Evolutionary conservation across 1,140 invertebrate genomes (phyloP).

Genomic region (Cotesia typhae): DNA sequence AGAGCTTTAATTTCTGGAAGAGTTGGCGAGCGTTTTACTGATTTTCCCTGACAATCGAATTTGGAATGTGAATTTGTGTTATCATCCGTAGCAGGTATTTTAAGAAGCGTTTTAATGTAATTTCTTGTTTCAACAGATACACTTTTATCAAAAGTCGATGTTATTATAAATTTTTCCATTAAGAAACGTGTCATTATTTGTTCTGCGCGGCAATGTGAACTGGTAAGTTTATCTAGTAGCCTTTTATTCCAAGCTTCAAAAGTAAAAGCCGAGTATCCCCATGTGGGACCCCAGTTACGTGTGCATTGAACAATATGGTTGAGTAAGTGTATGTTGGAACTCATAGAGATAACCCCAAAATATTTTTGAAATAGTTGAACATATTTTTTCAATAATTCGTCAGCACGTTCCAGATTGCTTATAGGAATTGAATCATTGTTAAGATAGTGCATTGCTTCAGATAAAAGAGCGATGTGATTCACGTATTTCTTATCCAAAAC

Average conservation of each 20-base stretch:
- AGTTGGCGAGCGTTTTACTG: too few species aligned
- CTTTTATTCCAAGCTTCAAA: constrained; percentile 37
- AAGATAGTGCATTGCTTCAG: background rate
- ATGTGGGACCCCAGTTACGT: constrained; percentile 37
- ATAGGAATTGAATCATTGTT: background rate
- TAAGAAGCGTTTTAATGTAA: too few species aligned
- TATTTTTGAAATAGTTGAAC: background rate
- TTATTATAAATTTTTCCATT: too few species aligned
- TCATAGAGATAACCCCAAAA: constrained; percentile 25
- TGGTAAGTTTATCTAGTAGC: too few species aligned
- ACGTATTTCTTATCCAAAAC: too few species aligned
- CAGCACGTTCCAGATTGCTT: background rate
- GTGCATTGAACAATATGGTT: constrained; percentile 29
- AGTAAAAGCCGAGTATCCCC: constrained; percentile 22
- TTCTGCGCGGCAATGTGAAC: constrained; percentile 30
- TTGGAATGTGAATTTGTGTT: too few species aligned
- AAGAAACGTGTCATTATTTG: too few species aligned
- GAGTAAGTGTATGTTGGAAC: constrained; percentile 37
- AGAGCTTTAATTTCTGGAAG: too few species aligned
- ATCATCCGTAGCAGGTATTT: too few species aligned
- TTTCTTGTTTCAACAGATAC: too few species aligned
- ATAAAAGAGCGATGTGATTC: constrained; percentile 1
- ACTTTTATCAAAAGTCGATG: too few species aligned
- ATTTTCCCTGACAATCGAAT: too few species aligned
- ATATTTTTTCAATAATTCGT: background rate